Conservation (phyloP, 2,113 vertebrate species). For the Perca schrenkii region DNA sequence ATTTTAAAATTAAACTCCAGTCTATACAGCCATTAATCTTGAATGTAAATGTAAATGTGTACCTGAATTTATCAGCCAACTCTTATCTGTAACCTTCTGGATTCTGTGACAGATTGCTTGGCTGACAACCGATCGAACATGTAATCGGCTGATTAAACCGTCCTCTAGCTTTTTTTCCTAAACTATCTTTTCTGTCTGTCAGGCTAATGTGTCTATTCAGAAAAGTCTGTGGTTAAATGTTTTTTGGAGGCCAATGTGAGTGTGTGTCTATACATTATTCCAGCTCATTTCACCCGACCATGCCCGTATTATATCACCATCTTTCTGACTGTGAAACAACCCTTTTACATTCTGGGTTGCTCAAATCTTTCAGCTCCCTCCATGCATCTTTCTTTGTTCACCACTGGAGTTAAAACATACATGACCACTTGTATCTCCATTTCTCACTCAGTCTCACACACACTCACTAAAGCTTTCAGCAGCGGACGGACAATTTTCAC, state of each 20-base stretch:
- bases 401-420: slow-evolving; percentile 16
- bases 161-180: not conserved
- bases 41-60: not conserved
- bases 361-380: slow-evolving; percentile 8
- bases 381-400: slow-evolving; percentile 17
- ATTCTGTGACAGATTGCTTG: not conserved
- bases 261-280: slow-evolving; percentile 20
- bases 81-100: not conserved
- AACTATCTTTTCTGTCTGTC: slow-evolving; percentile 27
- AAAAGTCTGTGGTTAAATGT: slow-evolving; percentile 1
- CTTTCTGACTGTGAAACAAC: slow-evolving; percentile 7
- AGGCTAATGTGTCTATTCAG: not conserved
- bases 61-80: slow-evolving; percentile 9
- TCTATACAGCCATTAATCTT: slow-evolving; percentile 8
- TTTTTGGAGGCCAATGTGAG: slow-evolving; percentile 8
- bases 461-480: slow-evolving; percentile 43
- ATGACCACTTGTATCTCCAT: slow-evolving; percentile 3
- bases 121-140: not conserved
- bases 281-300: not conserved
- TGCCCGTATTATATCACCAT: not conserved
- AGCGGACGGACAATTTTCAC: slow-evolving; percentile 62
- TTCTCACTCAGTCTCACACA: not conserved
- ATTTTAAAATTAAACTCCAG: not conserved
- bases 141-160: not conserved
- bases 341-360: slow-evolving; percentile 33